These are phyloP conservation scores for Lamprotornis superbus DNA, from an alignment of 2,113 vertebrate species.

Conservation along the genomic window DNA sequence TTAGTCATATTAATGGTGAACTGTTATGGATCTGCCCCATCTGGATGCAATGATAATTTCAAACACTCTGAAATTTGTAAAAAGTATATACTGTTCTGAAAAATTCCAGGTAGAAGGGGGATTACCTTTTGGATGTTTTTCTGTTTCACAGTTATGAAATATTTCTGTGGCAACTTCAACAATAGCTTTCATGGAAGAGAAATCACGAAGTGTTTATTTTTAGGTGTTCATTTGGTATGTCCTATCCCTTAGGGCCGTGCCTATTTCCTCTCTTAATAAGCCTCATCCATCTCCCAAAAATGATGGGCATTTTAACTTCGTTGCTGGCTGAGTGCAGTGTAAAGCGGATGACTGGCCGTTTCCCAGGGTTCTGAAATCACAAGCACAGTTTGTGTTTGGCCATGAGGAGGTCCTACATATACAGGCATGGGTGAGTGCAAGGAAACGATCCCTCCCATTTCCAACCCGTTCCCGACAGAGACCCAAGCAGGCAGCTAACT, in stretches of 20 bases:
- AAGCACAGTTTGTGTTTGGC: neutral
- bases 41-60: neutral
- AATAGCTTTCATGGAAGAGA: slow-evolving; percentile 37
- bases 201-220: slow-evolving; percentile 47
- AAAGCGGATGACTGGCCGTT: neutral
- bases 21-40: neutral
- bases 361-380: neutral
- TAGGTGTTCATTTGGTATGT: slow-evolving; percentile 14
- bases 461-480: neutral
- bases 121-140: neutral
- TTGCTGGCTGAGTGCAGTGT: neutral
- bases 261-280: slow-evolving; percentile 43
- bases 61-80: neutral
- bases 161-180: slow-evolving; percentile 43
- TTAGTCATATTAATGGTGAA: neutral
- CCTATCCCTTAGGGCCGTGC: slow-evolving; percentile 9
- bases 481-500: neutral
- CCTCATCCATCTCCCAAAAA: slow-evolving; percentile 14
- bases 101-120: neutral
- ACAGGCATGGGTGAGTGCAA: neutral
- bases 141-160: slow-evolving; percentile 7
- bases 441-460: neutral
- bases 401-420: accelerated
- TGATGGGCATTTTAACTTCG: neutral
- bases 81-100: neutral